phyloP scores from a whole-genome alignment of 2,797 vertebrate species.

The Sebastes cheni region DNA sequence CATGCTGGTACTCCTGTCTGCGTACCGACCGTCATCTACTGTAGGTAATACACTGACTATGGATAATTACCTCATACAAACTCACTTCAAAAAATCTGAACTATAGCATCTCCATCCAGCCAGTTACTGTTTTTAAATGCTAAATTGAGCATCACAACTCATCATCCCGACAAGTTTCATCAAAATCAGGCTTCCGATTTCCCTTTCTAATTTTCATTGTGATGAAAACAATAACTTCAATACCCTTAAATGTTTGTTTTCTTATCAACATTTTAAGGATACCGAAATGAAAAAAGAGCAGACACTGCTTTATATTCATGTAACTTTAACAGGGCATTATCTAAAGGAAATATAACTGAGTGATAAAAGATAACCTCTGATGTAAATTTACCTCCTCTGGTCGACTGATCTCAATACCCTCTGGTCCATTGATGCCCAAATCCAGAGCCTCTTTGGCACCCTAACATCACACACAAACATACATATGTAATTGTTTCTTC shows the following conservation, averaged over 20 bases:
- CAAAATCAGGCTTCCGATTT: background rate
- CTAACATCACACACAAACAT: slow-evolving; percentile 38
- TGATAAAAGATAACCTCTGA: background rate
- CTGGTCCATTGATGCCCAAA: slow-evolving; percentile 78
- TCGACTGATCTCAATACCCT: slow-evolving; percentile 79
- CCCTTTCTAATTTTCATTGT: background rate
- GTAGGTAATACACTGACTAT: too few species aligned
- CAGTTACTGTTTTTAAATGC: background rate
- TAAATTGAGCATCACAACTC: background rate
- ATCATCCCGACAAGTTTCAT: background rate
- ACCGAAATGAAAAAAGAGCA: background rate
- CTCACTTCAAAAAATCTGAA: too few species aligned
- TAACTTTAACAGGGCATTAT: background rate
- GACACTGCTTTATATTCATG: background rate
- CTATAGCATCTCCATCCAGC: background rate
- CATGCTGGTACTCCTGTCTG: too few species aligned
- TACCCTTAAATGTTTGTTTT: background rate
- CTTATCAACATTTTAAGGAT: background rate
- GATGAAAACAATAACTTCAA: background rate
- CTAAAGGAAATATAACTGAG: background rate
- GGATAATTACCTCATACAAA: too few species aligned
- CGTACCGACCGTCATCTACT: too few species aligned
- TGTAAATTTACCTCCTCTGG: slow-evolving; percentile 72
- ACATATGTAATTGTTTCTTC: too few species aligned
- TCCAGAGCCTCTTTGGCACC: slow-evolving; percentile 76